A percentile compares a stretch with the other conserved stretches of the same genome.
phyloP scores from a whole-genome alignment of 1,140 invertebrate species.

The Maniola jurtina region DNA sequence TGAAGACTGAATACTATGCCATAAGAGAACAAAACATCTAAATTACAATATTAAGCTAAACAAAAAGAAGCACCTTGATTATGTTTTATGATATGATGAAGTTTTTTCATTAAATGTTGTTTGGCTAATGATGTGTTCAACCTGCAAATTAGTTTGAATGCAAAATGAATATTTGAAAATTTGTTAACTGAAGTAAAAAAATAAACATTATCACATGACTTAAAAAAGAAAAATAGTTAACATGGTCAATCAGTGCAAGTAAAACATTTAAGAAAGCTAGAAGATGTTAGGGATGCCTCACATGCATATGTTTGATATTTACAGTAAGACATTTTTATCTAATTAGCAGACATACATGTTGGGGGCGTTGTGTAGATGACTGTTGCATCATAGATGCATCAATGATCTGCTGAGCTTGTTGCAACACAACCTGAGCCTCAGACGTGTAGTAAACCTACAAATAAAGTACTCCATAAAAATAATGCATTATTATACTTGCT shows the following conservation, averaged over 20 bases:
- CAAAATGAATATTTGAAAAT: background rate
- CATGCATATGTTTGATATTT: constrained; percentile 32
- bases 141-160: no score
- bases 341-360: constrained; percentile 75
- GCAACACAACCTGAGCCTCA: constrained; percentile 77
- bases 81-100: no score
- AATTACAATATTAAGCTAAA: no score
- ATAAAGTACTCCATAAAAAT: constrained; percentile 61
- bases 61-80: no score
- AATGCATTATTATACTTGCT: constrained; percentile 19
- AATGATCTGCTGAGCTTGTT: constrained; percentile 78
- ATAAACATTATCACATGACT: background rate
- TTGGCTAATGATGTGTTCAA: no score
- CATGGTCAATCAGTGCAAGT: background rate
- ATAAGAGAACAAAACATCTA: no score
- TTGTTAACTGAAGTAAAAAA: no score
- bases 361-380: constrained; percentile 70
- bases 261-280: constrained; percentile 7
- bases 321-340: constrained; percentile 38
- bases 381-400: constrained; percentile 77
- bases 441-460: constrained; percentile 79
- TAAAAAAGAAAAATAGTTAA: background rate
- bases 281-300: constrained; percentile 22
- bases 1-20: no score
- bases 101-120: no score